Base-by-base conservation (phyloP, 2,888 invertebrate genomes). In the Junonia oenone region DNA sequence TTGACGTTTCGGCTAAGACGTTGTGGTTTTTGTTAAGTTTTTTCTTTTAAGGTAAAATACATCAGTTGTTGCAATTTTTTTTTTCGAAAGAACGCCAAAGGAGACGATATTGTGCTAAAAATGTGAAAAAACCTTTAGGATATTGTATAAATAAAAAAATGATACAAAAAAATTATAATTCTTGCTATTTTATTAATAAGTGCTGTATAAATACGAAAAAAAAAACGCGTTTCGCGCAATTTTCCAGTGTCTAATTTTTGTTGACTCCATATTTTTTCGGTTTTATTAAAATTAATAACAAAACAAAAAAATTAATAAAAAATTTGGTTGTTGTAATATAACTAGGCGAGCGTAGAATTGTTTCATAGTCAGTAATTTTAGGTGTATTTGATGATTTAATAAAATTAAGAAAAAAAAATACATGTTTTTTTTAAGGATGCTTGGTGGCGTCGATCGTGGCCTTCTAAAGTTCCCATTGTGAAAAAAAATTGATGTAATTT, bases 51-150 rank as follows among this genome's bases (percentile, higher is more conserved):
- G 75, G 69, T 73, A 64, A 17, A 40, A 5, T n/a, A 61, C 66
- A 66, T 69, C 81, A 81, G 83, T 83, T 86, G 82, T 84, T 86
- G 82, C 84, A 81, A 83, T 81, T 84, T 76, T 78, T 78, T 82
- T 69, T 78, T 77, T 82, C 69, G 65, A 81, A 83, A 80, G 82
- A 79, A 81, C 81, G 88, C 88, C 88, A 89, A 88, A 88, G 88
- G 81, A 78, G 81, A 74, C 67, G 76, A 77, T 68, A 65, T 72
- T 72, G 75, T 78, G 76, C 76, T 77, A 67, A 68, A 69, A 62
- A 67, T 73, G 68, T 64, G 67, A 62, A 65, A 64, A 38, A 38
- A 1, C 11, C 4, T 71, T 66, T 80, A 81, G 76, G 67, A 67
- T 77, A 79, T 68, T 81, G 81, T 85, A 78, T 83, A 83, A 83